Evolutionary conservation across 2,888 invertebrate species (phyloP), one percentile per base, ranked within the genome.

Genomic region (Bimastos eiseni): DNA sequence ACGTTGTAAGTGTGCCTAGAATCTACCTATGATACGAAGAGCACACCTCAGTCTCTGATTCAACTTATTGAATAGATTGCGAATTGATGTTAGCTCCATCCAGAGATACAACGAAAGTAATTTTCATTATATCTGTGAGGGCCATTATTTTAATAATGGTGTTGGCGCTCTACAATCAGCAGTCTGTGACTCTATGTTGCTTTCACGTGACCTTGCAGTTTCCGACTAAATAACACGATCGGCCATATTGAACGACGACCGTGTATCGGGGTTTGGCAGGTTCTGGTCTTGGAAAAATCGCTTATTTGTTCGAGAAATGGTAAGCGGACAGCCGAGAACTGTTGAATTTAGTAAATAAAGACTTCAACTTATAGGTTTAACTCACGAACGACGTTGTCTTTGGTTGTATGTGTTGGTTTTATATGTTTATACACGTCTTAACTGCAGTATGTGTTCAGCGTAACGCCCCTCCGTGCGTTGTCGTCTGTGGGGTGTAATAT

Each of bases 201-300:
- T 70, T 70, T 70, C 70, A 70, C 70, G 70, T 70, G 70, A 70
- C n/a, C 70, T 70, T n/a, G 70, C 70, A 70, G 70, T 70, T 70
- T 70, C 70, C 70, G 70, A 70, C 70, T n/a, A 70, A 70, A 70
- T 70, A 70, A 70, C 70, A 70, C 70, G 70, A 8, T 70, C 70
- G 70, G 70, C 70, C 70, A 70, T 70, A 70, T 70, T 70, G 70
- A 70, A n/a, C 70, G 30, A 70, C 70, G 0, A n/a, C 70, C n/a
- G 70, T 70, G n/a, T 70, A 70, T 70, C n/a, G 70, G 30, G 8
- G 1, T 70, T 13, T 30, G 70, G 17, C 30, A n/a, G 70, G 70
- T 70, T 70, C 70, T 70, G 70, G 11, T n/a, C 30, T 70, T 8
- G 70, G 70, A n/a, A 70, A 70, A 70, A 70, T 70, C 70, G 70